Base-by-base conservation (phyloP, 2,797 vertebrate genomes). In the Buceros bicornis region DNA sequence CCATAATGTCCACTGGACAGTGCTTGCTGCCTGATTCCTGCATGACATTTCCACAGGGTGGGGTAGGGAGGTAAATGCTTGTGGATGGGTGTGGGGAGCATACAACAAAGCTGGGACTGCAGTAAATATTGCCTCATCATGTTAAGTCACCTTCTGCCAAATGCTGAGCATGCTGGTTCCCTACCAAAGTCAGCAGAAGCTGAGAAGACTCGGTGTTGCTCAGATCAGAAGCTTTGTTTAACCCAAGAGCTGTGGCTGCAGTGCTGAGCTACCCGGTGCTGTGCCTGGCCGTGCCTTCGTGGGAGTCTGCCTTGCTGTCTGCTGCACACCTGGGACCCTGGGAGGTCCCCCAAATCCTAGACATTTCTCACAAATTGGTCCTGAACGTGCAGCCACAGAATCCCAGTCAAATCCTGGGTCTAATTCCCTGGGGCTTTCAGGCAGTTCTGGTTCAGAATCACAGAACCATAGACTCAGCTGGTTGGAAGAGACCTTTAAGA, bases 221-320 rank as follows among this genome's bases (percentile, higher is more conserved):
- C 33, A 50, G 54, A 83, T 10, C 40, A 15, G 33, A 40, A 71
- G 60, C 17, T 37, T 11, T 43, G 47, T 70, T 57, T 26, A 29
- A 37, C 19, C 37, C 48, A 62, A 51, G 33, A 70, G 33, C 47
- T 35, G 77, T 14, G 81, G 37, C 67, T 87, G 78, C 71, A 58
- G 58, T 4, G 57, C 72, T 70, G 80, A 58, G 80, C 10, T 47
- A 3, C 18, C 57, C 25, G 57, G 20, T 3, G 35, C 35, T 0
- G 0, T 65, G 33, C 6, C 65, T 28, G 50, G 28, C 85, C 0
- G 0, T 58, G 33, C 40, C 22, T 40, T 12, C 8, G 6, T 1
- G 5, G 22, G 24, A n/a, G 16, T 13, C 61, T 79, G 50, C 11
- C 42, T 60, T 28, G 35, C 20, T 82, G 42, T 24, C 60, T 77